Percentiles rank a stretch among this genome's conserved stretches.
Conservation (phyloP, 2,888 invertebrate genomes). For the Drosophila limbata region DNA sequence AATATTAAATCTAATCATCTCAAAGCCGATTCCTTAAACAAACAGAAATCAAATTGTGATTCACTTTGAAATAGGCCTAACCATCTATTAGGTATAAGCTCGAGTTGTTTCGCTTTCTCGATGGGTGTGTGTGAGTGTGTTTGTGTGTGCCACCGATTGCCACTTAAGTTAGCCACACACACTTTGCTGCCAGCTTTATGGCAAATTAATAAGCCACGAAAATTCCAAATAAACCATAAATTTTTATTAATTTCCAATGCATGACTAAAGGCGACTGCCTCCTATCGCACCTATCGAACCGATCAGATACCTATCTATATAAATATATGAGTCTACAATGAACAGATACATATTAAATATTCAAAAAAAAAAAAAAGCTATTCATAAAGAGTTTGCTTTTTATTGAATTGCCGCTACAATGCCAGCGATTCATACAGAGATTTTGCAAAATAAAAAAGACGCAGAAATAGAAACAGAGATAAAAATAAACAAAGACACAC, state of each 20-base stretch:
- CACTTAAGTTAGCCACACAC: constrained; percentile 65
- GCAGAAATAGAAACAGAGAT: constrained; percentile 34
- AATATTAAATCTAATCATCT: neutral
- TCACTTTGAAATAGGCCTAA: constrained; percentile 19
- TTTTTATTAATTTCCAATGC: constrained; percentile 73
- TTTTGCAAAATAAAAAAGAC: constrained; percentile 39
- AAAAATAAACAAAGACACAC: constrained; percentile 25
- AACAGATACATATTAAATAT: constrained; percentile 29
- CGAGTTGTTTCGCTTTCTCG: constrained; percentile 29
- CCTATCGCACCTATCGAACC: constrained; percentile 18
- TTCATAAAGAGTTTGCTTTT: constrained; percentile 39
- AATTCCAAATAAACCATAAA: constrained; percentile 78
- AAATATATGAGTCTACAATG: neutral
- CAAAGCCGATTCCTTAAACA: neutral
- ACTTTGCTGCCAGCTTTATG: constrained; percentile 67
- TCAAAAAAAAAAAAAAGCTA: constrained; percentile 39
- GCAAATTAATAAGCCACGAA: constrained; percentile 73
- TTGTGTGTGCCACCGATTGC: constrained; percentile 58
- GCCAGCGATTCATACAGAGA: constrained; percentile 60
- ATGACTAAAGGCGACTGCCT: constrained; percentile 51
- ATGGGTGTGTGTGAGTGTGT: constrained; percentile 27
- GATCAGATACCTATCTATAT: constrained; percentile 2
- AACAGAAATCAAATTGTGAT: constrained; percentile 17
- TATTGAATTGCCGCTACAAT: constrained; percentile 67
- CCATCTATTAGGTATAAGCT: neutral